These are phyloP conservation scores for Thaleichthys pacificus DNA, from an alignment of 2,797 vertebrate genomes.

Conservation along the genomic window DNA sequence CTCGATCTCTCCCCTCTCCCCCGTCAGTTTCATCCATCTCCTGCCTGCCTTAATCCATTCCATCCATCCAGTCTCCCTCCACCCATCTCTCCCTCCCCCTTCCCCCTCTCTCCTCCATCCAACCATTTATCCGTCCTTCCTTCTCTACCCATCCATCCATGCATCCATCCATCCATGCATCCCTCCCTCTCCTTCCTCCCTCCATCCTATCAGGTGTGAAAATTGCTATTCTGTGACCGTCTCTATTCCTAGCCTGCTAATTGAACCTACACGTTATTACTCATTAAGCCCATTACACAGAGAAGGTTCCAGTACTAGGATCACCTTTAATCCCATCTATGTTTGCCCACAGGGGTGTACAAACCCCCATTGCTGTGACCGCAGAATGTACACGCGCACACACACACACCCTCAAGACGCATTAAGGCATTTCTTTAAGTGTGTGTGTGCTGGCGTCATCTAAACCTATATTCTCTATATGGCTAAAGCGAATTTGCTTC, in stretches of 20 bases:
- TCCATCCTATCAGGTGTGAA: neutral
- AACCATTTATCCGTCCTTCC: neutral
- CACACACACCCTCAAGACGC: neutral
- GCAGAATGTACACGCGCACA: neutral
- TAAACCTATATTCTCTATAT: neutral
- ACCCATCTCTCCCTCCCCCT: neutral
- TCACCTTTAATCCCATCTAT: constrained; percentile 32
- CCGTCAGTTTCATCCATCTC: neutral
- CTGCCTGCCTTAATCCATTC: neutral
- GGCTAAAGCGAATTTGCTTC: neutral
- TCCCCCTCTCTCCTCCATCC: too few relatives aligned
- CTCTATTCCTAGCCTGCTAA: constrained; percentile 7
- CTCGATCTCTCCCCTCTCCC: neutral
- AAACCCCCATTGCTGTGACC: neutral
- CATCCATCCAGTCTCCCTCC: neutral
- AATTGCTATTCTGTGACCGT: constrained; percentile 12
- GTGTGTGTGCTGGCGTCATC: neutral
- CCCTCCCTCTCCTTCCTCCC: neutral
- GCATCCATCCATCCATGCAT: neutral
- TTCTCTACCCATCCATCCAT: neutral
- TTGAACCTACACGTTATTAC: constrained; percentile 22
- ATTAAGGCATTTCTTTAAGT: neutral
- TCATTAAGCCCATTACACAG: constrained; percentile 29
- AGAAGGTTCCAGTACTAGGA: constrained; percentile 20
- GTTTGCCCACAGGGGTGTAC: neutral